phyloP scores from a whole-genome alignment of 1,140 invertebrate species.

The Brachionus rotundiformis region DNA sequence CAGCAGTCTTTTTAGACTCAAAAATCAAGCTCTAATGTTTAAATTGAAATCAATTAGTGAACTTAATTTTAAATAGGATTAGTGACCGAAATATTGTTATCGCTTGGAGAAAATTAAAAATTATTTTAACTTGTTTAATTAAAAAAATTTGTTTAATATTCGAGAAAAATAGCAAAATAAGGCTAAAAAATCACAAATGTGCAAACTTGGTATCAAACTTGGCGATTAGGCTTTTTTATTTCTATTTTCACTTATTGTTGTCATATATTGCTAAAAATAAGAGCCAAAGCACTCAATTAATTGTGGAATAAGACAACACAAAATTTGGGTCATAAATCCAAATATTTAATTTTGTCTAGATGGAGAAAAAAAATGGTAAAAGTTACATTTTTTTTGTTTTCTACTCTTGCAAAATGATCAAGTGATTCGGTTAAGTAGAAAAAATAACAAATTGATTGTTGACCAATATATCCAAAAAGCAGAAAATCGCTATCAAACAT shows the following conservation, averaged over 20 bases:
- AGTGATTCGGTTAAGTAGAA: constrained; percentile 28
- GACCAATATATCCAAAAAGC: constrained; percentile 36
- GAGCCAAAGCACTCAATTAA: background rate
- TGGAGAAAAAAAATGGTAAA: constrained; percentile 16
- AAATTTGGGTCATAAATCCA: constrained; percentile 16
- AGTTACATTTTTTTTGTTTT: background rate
- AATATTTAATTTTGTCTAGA: constrained; percentile 38
- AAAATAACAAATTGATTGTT: constrained; percentile 34
- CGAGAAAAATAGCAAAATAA: background rate
- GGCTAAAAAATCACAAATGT: background rate
- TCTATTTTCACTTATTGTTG: background rate
- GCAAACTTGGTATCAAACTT: background rate
- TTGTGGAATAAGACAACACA: background rate
- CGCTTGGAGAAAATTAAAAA: background rate
- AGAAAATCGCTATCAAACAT: constrained; percentile 10
- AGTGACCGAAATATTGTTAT: constrained; percentile 12
- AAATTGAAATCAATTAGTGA: background rate
- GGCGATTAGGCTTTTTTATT: background rate
- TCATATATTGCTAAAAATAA: background rate
- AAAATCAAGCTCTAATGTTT: background rate
- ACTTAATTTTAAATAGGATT: background rate
- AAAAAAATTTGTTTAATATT: constrained; percentile 2
- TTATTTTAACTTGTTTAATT: background rate
- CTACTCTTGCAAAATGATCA: background rate
- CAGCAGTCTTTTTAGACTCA: background rate